Percentiles rank a stretch among this genome's conserved stretches.
Evolutionary conservation across 2,113 vertebrate genomes (phyloP).

Genomic region (Rhizomys pruinosus): DNA sequence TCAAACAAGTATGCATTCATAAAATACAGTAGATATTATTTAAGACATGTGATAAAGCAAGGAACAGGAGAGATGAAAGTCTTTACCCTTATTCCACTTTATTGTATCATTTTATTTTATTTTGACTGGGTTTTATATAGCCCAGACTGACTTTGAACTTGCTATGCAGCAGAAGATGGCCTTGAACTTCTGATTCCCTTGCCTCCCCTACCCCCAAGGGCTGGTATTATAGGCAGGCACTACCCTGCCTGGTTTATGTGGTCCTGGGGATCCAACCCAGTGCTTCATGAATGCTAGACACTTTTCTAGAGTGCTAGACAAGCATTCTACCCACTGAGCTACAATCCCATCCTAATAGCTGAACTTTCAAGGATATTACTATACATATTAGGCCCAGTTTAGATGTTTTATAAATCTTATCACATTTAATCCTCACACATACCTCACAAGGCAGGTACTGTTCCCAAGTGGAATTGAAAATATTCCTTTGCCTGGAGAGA

Average conservation of each 20-base stretch:
- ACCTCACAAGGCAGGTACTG: fast-evolving
- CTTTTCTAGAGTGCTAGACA: no score
- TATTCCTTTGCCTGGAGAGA: no score
- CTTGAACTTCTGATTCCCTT: background rate
- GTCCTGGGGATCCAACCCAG: background rate
- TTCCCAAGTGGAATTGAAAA: no score
- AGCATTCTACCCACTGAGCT: background rate
- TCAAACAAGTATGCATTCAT: background rate
- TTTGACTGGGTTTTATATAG: background rate
- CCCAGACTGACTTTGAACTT: background rate
- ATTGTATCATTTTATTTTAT: background rate
- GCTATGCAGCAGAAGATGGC: background rate
- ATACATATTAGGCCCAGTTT: background rate
- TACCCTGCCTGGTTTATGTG: background rate
- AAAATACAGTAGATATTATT: background rate
- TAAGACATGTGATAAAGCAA: background rate
- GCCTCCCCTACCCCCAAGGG: no score
- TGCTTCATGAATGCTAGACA: background rate
- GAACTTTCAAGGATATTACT: background rate
- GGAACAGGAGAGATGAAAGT: background rate
- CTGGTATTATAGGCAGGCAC: background rate
- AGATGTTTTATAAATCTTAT: background rate
- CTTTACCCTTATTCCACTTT: background rate
- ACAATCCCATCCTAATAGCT: no score
- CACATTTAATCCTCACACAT: background rate